Evolutionary conservation across 2,888 invertebrate genomes (phyloP).

Genomic region (Phengaris arion): DNA sequence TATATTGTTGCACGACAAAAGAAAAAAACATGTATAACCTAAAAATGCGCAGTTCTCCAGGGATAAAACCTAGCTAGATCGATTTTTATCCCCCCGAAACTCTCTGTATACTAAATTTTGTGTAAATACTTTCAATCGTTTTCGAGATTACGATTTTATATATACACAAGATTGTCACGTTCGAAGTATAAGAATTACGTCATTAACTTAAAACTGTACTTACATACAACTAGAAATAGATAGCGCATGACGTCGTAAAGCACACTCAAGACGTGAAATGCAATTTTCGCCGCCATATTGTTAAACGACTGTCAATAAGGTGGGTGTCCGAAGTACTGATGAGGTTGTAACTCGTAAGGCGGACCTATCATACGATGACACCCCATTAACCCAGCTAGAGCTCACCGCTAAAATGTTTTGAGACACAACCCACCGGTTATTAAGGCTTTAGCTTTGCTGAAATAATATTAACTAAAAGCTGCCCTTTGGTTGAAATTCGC

Average conservation of each 20-base stretch:
- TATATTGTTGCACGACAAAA: no score
- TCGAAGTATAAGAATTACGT: no score
- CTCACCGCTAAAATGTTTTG: constrained; percentile 65
- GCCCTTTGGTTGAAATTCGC: no score
- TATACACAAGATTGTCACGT: no score
- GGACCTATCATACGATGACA: constrained; percentile 74
- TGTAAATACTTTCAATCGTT: no score
- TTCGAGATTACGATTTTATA: no score
- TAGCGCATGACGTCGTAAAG: constrained; percentile 9
- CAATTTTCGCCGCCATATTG: constrained; percentile 45
- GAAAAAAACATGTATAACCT: no score
- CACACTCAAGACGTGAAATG: constrained; percentile 19
- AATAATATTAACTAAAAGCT: background rate
- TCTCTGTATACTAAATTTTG: no score
- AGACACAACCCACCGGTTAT: constrained; percentile 47
- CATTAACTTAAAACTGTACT: background rate
- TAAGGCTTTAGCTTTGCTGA: constrained; percentile 34
- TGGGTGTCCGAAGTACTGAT: constrained; percentile 57
- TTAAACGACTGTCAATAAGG: constrained; percentile 62
- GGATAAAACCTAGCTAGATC: no score
- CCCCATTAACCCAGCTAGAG: constrained; percentile 69
- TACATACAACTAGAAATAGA: background rate
- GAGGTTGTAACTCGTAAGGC: constrained; percentile 59
- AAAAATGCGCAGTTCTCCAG: no score
- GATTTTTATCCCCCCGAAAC: no score